phyloP scores from a whole-genome alignment of 2,888 invertebrate species.

The Salticus scenicus region DNA sequence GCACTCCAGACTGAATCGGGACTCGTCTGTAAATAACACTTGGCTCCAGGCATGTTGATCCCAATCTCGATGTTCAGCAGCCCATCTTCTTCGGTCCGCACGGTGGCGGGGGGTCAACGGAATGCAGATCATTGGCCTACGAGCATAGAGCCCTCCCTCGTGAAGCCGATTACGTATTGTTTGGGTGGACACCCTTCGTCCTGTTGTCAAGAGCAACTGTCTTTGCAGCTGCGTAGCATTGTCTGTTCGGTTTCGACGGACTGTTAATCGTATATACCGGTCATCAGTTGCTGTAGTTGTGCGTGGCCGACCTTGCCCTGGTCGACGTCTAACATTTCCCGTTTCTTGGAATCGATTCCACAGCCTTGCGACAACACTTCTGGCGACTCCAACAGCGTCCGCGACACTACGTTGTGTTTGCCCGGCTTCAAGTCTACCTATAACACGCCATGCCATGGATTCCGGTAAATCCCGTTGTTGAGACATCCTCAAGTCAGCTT shows the following conservation, averaged over 20 bases:
- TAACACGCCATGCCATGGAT: background rate
- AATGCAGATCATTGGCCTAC: background rate
- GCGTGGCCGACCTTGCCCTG: conserved; percentile 9
- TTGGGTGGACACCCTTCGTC: background rate
- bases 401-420: conserved; percentile 16
- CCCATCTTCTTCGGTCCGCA: background rate
- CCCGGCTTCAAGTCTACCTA: conserved; percentile 6
- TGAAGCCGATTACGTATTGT: conserved; percentile 1
- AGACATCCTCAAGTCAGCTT: too few species aligned
- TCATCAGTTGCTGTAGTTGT: conserved; percentile 15
- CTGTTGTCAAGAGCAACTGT: conserved; percentile 8
- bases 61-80: conserved; percentile 10
- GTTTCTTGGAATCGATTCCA: conserved; percentile 33
- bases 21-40: conserved; percentile 7
- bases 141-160: background rate
- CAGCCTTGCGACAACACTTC: conserved; percentile 21
- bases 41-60: background rate
- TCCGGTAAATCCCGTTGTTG: too few species aligned
- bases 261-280: background rate
- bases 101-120: background rate
- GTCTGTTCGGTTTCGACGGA: background rate
- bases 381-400: conserved; percentile 4
- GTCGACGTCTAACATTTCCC: conserved; percentile 35
- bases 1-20: conserved; percentile 12
- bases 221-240: background rate